Evolutionary conservation across 2,113 vertebrate species (phyloP).

Genomic region (Strix uralensis): DNA sequence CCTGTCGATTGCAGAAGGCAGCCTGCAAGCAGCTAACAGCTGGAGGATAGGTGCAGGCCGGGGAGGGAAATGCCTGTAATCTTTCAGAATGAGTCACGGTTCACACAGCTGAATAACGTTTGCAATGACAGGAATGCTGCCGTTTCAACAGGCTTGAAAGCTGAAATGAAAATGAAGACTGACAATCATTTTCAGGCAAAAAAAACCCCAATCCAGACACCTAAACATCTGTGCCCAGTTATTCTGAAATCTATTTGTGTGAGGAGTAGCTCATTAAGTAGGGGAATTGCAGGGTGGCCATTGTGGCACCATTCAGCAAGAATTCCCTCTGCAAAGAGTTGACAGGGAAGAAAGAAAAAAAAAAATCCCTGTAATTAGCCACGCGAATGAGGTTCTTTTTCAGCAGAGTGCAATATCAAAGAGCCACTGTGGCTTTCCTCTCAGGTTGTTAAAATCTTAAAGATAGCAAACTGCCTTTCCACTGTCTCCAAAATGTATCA

Average conservation of each 20-base stretch:
- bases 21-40: neutral
- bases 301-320: neutral
- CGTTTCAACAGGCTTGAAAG: slow-evolving; percentile 29
- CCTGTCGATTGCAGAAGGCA: neutral
- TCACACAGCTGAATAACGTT: neutral
- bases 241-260: neutral
- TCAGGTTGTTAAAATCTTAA: neutral
- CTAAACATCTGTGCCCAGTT: neutral
- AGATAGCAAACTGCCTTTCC: neutral
- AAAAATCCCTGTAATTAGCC: slow-evolving; percentile 5
- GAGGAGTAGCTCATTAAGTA: slow-evolving; percentile 10
- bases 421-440: neutral
- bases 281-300: neutral
- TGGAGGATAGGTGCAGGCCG: neutral
- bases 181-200: neutral
- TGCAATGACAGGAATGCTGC: slow-evolving; percentile 26
- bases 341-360: neutral
- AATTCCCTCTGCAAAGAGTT: neutral
- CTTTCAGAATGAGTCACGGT: slow-evolving; percentile 33
- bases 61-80: neutral
- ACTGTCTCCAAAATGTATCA: neutral
- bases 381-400: neutral
- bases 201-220: neutral
- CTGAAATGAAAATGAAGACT: slow-evolving; percentile 43
- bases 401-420: neutral